Base-by-base conservation (phyloP, 2,888 invertebrate genomes). In the Chamaedrilus cognettii region DNA sequence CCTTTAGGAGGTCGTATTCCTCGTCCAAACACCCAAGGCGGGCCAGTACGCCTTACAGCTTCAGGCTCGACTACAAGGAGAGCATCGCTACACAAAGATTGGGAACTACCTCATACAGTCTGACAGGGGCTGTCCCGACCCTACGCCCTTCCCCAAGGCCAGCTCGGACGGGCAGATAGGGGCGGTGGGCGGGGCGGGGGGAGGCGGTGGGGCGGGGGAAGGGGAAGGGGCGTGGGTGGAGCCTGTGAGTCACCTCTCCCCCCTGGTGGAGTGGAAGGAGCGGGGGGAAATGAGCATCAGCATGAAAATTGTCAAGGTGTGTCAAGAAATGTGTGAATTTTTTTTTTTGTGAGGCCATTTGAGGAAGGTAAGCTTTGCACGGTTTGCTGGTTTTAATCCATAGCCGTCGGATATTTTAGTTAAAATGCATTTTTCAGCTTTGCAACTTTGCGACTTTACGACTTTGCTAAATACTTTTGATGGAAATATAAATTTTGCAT, bases 31-130 rank as follows among this genome's bases (percentile, higher is more conserved):
- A n/a, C 65, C 65, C 26, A 32, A 52, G n/a, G 28, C 31, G 30
- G 68, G 68, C 11, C 28, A 61, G 26, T 68, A 68, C 31, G 34
- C 65, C n/a, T 60, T 55, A 7, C 28, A 68, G 33, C 34, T 68
- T 33, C 32, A 23, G 49, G 65, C 57, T 11, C 64, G 35, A n/a
- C 31, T 35, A n/a, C 31, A 23, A 2, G 28, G 32, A 1, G 51
- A 42, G 2, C 32, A 42, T 19, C n/a, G 42, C 28, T 51, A 31
- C 49, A 26, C 30, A 7, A 32, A 67, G 23, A 33, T 64, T 11
- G 52, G 67, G 59, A 58, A 60, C 60, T 67, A 59, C 49, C 30
- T 67, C 31, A 51, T 67, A 23, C 32, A 35, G 19, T 49, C 52
- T n/a, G 52, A 51, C 34, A 55, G 49, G 15, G 60, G 67, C 3